Conservation (phyloP, 2,113 vertebrate genomes). For the Microcebus lehilahytsara region DNA sequence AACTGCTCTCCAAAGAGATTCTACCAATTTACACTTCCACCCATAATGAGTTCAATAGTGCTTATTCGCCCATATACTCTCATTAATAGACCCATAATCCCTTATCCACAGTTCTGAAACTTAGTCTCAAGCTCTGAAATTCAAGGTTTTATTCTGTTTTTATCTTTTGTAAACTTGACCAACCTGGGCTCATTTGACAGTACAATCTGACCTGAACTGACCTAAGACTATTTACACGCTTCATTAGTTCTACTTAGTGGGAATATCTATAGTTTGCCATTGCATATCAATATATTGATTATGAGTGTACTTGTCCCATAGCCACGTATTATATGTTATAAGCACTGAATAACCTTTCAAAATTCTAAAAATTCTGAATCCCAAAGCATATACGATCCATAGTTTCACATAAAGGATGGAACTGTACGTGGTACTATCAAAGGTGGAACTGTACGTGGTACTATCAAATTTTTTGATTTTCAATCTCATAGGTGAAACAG, state of each 20-base stretch:
- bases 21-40: background rate
- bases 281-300: background rate
- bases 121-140: background rate
- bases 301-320: background rate
- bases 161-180: background rate
- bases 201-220: constrained; percentile 21
- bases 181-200: background rate
- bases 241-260: background rate
- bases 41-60: background rate
- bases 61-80: background rate
- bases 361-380: background rate
- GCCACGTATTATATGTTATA: background rate
- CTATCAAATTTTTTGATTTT: background rate
- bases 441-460: background rate
- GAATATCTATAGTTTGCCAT: background rate
- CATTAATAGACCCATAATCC: background rate
- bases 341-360: background rate
- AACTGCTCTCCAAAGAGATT: background rate
- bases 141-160: background rate
- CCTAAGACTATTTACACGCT: background rate
- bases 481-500: background rate
- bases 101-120: too few species aligned
- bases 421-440: background rate
- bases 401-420: constrained; percentile 12
- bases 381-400: background rate